These are phyloP conservation scores for Tor tambroides DNA, from an alignment of 2,113 vertebrate genomes.

Conservation along the genomic window DNA sequence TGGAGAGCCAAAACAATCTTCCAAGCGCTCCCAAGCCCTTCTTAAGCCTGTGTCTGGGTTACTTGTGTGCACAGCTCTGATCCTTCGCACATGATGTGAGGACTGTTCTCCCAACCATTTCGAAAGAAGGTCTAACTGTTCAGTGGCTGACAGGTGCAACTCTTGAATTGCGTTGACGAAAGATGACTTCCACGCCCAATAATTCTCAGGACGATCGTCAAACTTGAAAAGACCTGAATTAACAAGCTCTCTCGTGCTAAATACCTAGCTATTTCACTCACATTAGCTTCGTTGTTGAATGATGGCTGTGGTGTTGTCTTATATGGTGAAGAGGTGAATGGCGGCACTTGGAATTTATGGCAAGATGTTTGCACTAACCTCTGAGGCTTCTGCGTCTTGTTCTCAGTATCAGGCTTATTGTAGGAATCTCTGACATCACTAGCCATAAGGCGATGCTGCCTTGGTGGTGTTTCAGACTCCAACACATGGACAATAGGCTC, in stretches of 20 bases:
- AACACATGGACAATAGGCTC: conserved; percentile 7
- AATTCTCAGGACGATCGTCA: conserved; percentile 10
- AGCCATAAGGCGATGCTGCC: neutral
- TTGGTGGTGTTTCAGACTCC: neutral
- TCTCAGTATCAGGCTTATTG: conserved; percentile 1
- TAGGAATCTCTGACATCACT: neutral
- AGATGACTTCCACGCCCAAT: conserved; percentile 21
- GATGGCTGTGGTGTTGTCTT: neutral
- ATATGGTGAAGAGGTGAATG: neutral
- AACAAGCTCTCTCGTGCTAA: conserved; percentile 8
- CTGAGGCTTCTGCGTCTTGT: neutral
- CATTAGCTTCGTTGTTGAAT: neutral
- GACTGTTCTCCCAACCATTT: neutral
- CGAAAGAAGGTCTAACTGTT: neutral
- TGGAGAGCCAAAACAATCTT: neutral
- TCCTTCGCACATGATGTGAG: neutral
- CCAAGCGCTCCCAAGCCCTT: neutral
- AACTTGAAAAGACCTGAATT: conserved; percentile 6
- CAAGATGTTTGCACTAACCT: neutral
- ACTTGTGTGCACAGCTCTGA: neutral
- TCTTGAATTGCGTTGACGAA: neutral
- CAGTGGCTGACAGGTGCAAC: neutral
- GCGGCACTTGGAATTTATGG: neutral
- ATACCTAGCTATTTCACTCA: conserved; percentile 1
- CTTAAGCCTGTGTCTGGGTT: neutral